A percentile compares a stretch with the other conserved stretches of the same genome.
Evolutionary conservation across 92 coral and sea anemone species (phyloP).

Genomic region (Phymanthus crucifer): DNA sequence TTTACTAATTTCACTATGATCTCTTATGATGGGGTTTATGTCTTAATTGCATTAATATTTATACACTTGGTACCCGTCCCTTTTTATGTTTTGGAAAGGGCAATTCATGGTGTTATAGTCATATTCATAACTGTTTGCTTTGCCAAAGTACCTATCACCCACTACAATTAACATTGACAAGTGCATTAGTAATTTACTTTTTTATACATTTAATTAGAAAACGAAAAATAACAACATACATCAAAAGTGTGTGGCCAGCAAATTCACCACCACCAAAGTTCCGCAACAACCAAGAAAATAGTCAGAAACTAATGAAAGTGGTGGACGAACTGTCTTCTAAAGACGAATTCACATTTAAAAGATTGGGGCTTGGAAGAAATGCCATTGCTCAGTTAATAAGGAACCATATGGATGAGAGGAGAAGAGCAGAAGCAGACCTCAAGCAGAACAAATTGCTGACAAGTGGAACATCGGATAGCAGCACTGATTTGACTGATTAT

Average conservation of each 20-base stretch:
- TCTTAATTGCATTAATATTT: no score
- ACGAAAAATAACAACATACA: conserved; percentile 47
- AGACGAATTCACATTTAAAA: conserved; percentile 34
- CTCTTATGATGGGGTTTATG: no score
- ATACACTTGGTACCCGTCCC: no score
- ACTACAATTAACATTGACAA: not conserved
- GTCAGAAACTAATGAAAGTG: conserved; percentile 29
- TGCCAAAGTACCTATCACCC: not conserved
- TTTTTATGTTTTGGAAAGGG: no score
- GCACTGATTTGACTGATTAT: conserved; percentile 9
- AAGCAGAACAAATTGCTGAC: not conserved
- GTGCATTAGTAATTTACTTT: conserved; percentile 11
- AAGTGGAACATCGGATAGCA: conserved; percentile 21
- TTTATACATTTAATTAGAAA: conserved; percentile 24
- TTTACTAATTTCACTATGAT: no score
- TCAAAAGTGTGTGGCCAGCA: conserved; percentile 46
- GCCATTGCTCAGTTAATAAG: conserved; percentile 43
- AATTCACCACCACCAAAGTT: conserved; percentile 47
- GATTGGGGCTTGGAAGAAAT: conserved; percentile 44
- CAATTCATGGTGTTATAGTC: not conserved
- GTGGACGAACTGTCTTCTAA: conserved; percentile 42
- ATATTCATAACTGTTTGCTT: conserved; percentile 1
- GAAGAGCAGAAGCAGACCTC: conserved; percentile 23
- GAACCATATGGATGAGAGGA: conserved; percentile 56
- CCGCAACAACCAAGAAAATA: conserved; percentile 41